A percentile compares a stretch with the other conserved stretches of the same genome.
Conservation (phyloP, 2,888 invertebrate species). For the Thecophora atra region DNA sequence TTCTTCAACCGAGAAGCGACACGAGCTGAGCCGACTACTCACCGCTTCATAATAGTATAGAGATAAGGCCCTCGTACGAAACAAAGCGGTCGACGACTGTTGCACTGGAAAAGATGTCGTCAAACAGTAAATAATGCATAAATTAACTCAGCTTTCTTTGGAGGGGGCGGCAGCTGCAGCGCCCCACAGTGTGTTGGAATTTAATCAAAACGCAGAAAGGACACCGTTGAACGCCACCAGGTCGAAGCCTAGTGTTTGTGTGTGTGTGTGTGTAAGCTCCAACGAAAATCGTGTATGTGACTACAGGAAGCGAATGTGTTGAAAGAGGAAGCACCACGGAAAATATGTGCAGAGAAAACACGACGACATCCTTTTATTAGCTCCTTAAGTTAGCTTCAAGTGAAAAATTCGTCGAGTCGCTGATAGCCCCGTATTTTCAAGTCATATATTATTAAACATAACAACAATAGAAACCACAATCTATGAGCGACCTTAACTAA, state of each 20-base stretch:
- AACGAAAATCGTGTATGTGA: not conserved
- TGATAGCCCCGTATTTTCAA: not conserved
- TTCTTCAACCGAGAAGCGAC: no score
- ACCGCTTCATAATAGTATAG: no score
- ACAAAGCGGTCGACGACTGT: not conserved
- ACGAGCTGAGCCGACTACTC: no score
- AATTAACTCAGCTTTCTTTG: conserved; percentile 20
- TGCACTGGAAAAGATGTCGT: conserved; percentile 12
- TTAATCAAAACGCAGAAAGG: conserved; percentile 15
- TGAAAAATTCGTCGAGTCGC: not conserved
- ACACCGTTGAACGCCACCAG: not conserved
- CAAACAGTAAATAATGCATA: conserved; percentile 31
- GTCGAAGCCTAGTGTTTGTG: not conserved
- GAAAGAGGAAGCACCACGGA: not conserved
- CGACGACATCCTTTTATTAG: not conserved
- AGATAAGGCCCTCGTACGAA: no score
- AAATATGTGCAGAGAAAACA: not conserved
- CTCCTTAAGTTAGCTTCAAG: not conserved
- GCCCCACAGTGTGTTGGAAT: conserved; percentile 20
- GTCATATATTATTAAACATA: not conserved
- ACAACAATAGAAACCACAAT: not conserved
- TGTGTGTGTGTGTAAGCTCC: not conserved
- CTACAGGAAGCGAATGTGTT: not conserved
- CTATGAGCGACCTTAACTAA: not conserved
- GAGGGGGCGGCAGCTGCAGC: not conserved